Evolutionary conservation across 1,140 invertebrate genomes (phyloP).

Genomic region (Heliconius melpomene): DNA sequence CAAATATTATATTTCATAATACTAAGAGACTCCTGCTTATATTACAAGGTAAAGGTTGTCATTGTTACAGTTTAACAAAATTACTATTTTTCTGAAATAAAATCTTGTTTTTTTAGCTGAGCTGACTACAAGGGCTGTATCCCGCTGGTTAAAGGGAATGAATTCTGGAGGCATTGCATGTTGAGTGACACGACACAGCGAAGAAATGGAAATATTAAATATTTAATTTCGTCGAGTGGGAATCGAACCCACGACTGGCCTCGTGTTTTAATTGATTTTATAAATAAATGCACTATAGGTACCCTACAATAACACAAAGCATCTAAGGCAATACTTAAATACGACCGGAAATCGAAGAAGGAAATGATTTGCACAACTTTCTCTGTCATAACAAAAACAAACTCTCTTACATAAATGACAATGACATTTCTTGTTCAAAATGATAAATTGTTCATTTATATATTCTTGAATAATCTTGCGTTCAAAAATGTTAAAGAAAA

Average conservation of each 20-base stretch:
- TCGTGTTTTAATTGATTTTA: not conserved
- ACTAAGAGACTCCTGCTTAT: not conserved
- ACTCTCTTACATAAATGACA: not conserved
- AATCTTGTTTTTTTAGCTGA: not conserved
- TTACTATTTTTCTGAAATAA: not conserved
- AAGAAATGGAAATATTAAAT: too few species aligned
- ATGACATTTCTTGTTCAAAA: not conserved
- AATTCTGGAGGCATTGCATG: too few species aligned
- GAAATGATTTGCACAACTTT: not conserved
- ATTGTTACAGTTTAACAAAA: not conserved
- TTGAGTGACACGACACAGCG: too few species aligned
- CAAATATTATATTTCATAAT: slow-evolving; percentile 18
- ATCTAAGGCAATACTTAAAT: not conserved
- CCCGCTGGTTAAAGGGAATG: too few species aligned
- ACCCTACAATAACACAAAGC: not conserved
- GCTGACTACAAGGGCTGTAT: too few species aligned
- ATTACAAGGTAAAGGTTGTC: not conserved
- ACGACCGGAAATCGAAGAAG: not conserved
- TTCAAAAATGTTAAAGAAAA: too few species aligned
- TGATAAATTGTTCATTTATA: not conserved
- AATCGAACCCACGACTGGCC: too few species aligned
- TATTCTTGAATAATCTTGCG: not conserved
- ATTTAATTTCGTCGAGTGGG: too few species aligned
- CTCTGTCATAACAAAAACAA: not conserved
- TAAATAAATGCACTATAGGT: not conserved